phyloP scores from a whole-genome alignment of 1,140 invertebrate species.

The Lepidostoma basale region DNA sequence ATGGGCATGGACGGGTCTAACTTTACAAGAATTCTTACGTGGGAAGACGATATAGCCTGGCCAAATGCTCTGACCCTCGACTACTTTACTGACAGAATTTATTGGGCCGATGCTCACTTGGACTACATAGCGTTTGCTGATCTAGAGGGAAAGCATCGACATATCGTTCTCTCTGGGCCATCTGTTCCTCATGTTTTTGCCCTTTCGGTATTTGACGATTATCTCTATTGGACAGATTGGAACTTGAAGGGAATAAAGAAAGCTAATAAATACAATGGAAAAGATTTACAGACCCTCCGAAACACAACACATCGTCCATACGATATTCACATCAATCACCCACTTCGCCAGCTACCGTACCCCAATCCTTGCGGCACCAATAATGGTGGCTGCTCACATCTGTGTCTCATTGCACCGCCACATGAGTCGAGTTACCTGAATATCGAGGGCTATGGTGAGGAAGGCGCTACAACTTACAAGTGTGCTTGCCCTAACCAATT shows the following conservation, averaged over 20 bases:
- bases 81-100: conserved; percentile 92
- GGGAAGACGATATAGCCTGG: conserved; percentile 96
- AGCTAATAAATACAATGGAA: conserved; percentile 88
- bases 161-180: conserved; percentile 79
- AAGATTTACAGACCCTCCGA: conserved; percentile 75
- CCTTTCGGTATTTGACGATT: conserved; percentile 91
- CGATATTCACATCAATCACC: conserved; percentile 90
- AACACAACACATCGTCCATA: conserved; percentile 96
- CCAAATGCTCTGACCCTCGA: conserved; percentile 97
- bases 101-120: conserved; percentile 98
- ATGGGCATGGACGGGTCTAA: conserved; percentile 97
- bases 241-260: conserved; percentile 87
- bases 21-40: conserved; percentile 86
- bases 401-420: conserved; percentile 90
- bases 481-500: conserved; percentile 97
- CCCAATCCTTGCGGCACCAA: conserved; percentile 89
- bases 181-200: conserved; percentile 94
- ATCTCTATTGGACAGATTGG: conserved; percentile 98
- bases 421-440: conserved; percentile 75
- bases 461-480: conserved; percentile 75
- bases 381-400: conserved; percentile 97
- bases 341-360: conserved; percentile 81
- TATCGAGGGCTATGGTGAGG: conserved; percentile 75
- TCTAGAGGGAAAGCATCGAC: conserved; percentile 85
- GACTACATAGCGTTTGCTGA: conserved; percentile 96